Percentiles rank a stretch among this genome's conserved stretches.
Evolutionary conservation across 2,888 invertebrate genomes (phyloP).

Genomic region (Melanargia galathea): DNA sequence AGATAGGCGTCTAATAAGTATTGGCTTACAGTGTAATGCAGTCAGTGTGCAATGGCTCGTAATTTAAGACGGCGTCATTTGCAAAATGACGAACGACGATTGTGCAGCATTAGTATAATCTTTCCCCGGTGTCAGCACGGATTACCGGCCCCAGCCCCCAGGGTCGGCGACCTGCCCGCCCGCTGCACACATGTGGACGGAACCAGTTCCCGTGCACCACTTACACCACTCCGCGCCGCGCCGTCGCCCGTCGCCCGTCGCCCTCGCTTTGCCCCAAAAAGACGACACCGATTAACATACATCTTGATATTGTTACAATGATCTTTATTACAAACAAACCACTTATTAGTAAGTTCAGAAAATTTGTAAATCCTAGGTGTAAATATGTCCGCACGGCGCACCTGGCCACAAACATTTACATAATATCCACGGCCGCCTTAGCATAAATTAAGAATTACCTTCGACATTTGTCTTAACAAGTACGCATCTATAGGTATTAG

Average conservation of each 20-base stretch:
- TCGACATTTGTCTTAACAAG: constrained; percentile 16
- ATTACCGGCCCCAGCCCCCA: constrained; percentile 63
- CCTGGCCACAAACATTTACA: not conserved
- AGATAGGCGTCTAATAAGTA: constrained; percentile 17
- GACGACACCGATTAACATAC: constrained; percentile 31
- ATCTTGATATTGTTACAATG: constrained; percentile 23
- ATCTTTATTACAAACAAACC: constrained; percentile 9
- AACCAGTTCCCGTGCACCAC: constrained; percentile 74
- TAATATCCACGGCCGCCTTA: not conserved
- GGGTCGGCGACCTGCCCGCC: constrained; percentile 65
- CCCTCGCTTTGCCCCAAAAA: constrained; percentile 31
- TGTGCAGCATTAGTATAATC: constrained; percentile 45
- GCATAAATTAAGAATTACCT: constrained; percentile 23
- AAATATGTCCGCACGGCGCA: not conserved
- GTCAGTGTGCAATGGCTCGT: constrained; percentile 25
- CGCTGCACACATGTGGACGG: constrained; percentile 67
- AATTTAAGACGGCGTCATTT: constrained; percentile 37
- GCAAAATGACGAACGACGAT: constrained; percentile 40
- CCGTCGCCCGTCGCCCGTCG: too few relatives aligned
- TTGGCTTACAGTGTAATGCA: constrained; percentile 13
- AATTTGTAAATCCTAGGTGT: not conserved
- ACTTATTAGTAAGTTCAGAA: not conserved
- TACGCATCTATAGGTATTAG: constrained; percentile 25
- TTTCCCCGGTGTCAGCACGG: constrained; percentile 55
- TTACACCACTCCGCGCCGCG: constrained; percentile 51